Percentiles rank a stretch among this genome's conserved stretches.
Evolutionary conservation across 2,797 vertebrate genomes (phyloP).

Genomic region (Falco columbarius): DNA sequence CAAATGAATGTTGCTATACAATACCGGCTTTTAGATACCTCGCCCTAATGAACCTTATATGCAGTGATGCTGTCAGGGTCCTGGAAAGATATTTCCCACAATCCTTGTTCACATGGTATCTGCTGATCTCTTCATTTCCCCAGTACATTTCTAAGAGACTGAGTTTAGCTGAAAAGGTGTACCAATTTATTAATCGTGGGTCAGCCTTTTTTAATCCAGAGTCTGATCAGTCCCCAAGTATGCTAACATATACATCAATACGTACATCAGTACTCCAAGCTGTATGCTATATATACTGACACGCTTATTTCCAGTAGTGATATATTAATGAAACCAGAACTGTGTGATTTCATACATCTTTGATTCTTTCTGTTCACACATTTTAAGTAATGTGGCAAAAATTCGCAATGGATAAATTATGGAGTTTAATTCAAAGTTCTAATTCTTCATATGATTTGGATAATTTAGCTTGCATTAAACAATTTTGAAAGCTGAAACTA

Average conservation of each 20-base stretch:
- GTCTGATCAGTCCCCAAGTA: neutral
- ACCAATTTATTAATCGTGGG: neutral
- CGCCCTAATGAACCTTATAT: neutral
- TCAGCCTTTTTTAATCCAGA: neutral
- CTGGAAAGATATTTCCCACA: neutral
- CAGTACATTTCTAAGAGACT: neutral
- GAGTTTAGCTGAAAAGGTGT: neutral
- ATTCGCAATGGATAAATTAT: neutral
- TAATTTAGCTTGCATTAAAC: conserved; percentile 19
- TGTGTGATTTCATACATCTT: neutral
- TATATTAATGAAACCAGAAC: neutral
- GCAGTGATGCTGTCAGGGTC: neutral
- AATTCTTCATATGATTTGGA: neutral
- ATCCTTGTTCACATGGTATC: neutral
- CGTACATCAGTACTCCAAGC: neutral
- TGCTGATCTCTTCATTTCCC: neutral
- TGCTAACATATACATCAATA: neutral
- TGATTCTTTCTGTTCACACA: neutral
- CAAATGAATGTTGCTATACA: neutral
- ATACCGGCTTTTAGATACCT: neutral
- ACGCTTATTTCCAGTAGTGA: neutral
- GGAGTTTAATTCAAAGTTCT: neutral
- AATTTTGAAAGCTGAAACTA: conserved; percentile 24
- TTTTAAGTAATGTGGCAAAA: neutral
- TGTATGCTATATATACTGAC: neutral